A percentile compares a stretch with the other conserved stretches of the same genome.
phyloP scores from a whole-genome alignment of 2,888 invertebrate species.

The Mythimna vitellina region DNA sequence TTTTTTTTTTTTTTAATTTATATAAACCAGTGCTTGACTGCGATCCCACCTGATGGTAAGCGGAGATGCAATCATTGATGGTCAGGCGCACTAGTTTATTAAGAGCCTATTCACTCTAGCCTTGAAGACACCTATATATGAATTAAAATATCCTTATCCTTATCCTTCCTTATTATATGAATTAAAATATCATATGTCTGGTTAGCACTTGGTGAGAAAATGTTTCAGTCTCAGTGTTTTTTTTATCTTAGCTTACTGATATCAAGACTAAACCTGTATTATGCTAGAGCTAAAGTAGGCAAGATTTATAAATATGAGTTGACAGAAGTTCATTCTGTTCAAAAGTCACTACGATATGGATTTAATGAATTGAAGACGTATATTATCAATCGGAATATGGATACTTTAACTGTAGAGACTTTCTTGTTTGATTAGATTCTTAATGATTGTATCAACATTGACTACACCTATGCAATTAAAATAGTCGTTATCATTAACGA shows the following conservation, averaged over 20 bases:
- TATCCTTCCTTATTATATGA: neutral
- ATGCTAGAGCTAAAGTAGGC: neutral
- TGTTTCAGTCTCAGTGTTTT: neutral
- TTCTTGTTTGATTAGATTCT: neutral
- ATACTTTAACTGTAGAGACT: no score
- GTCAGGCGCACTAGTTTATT: no score
- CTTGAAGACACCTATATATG: no score
- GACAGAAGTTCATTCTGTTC: no score
- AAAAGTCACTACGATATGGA: no score
- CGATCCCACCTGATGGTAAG: no score
- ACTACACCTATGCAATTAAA: neutral
- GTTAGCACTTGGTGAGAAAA: neutral
- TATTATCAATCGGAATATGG: neutral
- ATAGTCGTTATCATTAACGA: neutral
- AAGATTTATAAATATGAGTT: neutral
- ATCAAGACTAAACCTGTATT: accelerated
- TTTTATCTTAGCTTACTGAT: neutral
- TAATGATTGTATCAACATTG: neutral
- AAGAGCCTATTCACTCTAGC: no score
- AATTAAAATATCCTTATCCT: no score
- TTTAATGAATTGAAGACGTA: neutral
- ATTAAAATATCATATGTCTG: neutral
- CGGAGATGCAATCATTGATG: no score
- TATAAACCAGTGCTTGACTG: no score
- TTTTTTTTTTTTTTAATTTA: no score